Evolutionary conservation across 2,113 vertebrate genomes (phyloP).

Genomic region (Mormyrus iriodes): DNA sequence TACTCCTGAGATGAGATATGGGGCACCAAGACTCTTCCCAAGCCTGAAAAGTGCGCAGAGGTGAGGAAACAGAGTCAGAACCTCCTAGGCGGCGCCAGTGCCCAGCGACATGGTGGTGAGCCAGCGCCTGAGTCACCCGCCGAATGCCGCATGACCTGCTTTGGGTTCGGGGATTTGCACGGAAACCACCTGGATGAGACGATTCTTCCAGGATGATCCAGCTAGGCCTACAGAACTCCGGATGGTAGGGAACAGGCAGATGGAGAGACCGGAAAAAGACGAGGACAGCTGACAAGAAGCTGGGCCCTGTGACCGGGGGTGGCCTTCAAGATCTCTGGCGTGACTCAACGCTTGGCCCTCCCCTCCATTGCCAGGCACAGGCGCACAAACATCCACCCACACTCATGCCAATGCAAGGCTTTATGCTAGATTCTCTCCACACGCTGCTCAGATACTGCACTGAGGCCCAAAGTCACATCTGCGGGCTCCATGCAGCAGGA

Average conservation of each 20-base stretch:
- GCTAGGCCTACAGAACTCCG: no score
- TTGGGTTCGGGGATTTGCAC: no score
- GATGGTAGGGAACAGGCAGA: background rate
- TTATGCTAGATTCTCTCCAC: no score
- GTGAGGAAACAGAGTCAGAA: background rate
- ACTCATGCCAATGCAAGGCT: background rate
- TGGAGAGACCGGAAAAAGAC: background rate
- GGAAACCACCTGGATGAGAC: background rate
- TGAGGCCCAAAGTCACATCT: background rate
- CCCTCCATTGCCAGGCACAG: background rate
- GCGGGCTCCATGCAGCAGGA: no score
- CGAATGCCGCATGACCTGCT: no score
- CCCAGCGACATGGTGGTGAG: no score
- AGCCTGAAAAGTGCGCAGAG: background rate
- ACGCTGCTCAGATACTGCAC: background rate
- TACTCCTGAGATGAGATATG: background rate
- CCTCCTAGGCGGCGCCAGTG: background rate
- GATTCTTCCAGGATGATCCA: background rate
- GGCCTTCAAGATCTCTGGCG: background rate
- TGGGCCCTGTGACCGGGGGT: no score
- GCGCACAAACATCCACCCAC: background rate
- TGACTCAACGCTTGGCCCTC: background rate
- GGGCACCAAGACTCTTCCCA: background rate
- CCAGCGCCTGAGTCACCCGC: no score
- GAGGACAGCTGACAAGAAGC: background rate